Evolutionary conservation across 30 jellyfish, hydroid and myxozoan species (phyloP), one percentile per base, ranked within the genome.

Genomic region (Sanderia malayensis): DNA sequence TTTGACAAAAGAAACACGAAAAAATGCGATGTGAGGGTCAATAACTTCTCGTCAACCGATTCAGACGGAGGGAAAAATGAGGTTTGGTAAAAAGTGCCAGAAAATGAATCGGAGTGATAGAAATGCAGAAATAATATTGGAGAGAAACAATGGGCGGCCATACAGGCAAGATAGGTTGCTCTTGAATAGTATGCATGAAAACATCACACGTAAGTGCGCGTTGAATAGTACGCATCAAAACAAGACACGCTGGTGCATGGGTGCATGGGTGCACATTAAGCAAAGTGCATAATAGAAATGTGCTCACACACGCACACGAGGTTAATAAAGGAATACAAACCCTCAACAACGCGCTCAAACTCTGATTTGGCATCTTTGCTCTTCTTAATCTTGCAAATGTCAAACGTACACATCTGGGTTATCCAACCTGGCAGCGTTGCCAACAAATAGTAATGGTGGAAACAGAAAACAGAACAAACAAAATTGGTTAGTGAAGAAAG

Each of bases 361-460:
- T 72, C 84, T n/a, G n/a, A n/a, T 55, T 72, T 52, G 2, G 31
- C 20, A 73, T 71, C 49, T 47, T 72, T 72, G 60, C 24, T 72
- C 84, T 72, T 69, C 15, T 41, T 41, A 15, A 8, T 41, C 46
- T 32, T 47, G 29, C 62, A 73, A 29, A 24, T 62, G 3, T 72
- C 84, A 25, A 72, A 72, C 28, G 61, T 72, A 64, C 84, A 72
- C 17, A 72, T 28, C 60, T 37, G 74, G 4, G 84, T 37, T 15
- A 72, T 72, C 84, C 84, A 72, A 22, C 84, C 84, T 72, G 64
- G 21, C 31, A 21, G 19, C 31, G 30, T 37, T 6, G 31, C 24
- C 65, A 72, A 72, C 18, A 31, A 23, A n/a, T 6, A 53, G 9
- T 10, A 20, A 4, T 53, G 24, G 24, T 53, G 29, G 67, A 6